Evolutionary conservation across 2,113 vertebrate species (phyloP), one percentile per base, ranked within the genome.

Genomic region (Dasyurus viverrinus): DNA sequence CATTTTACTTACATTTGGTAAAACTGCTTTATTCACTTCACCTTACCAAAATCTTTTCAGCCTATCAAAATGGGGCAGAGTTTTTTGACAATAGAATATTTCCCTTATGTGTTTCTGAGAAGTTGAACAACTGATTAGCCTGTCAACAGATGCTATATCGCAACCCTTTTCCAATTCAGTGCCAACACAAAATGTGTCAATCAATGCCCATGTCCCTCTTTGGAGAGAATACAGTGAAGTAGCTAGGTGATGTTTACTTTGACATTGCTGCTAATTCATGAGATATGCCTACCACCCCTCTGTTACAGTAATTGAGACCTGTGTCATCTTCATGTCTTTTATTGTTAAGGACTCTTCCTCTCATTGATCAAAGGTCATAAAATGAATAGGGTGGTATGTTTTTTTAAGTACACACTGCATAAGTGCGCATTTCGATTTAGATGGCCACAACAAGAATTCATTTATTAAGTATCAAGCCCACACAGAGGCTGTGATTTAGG

Each of bases 101-200:
- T 97, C 54, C 91, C 94, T 94, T 91, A 93, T 95, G 57, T 93
- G 23, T 93, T 96, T 95, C 90, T 92, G 16, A 90, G 93, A 92
- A 94, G 93, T 7, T 2, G 60, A 97, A 92, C 53, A 92, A 23
- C 27, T 90, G 90, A 96, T 92, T 92, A 93, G 92, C 47, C 89
- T 91, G 93, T 93, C 94, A 89, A 90, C 68, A 94, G 90, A 96
- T 46, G 25, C 53, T 84, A 0, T 30, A 23, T 91, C 90, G 60
- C n/a, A 57, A 24, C 91, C 90, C 93, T 93, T 53, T 55, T 93
- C 94, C 50, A 36, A 55, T 9, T 89, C 95, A 92, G 54, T 94
- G 8, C n/a, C 54, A 90, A 97, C 54, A 92, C 53, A 93, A 84
- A 84, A 84, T 30, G 30, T 93, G 90, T 97, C 94, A 95, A 2